Evolutionary conservation across 2,797 vertebrate species (phyloP), one percentile per base, ranked within the genome.

Genomic region (Microhierax caerulescens): DNA sequence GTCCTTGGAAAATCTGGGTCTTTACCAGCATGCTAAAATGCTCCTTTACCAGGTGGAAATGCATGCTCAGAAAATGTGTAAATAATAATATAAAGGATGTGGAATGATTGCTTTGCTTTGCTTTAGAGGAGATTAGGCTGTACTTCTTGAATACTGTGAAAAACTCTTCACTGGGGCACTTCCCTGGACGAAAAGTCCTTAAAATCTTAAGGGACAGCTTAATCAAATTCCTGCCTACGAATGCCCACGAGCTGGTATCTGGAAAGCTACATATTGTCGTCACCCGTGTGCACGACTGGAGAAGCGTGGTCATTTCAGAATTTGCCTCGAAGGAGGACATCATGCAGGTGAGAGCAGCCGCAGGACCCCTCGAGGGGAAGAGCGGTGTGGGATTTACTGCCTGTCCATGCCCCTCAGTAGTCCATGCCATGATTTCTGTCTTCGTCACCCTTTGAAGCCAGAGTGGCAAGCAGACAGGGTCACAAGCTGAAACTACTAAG

Each of bases 71-170:
- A 77, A 91, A n/a, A 51, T 23, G 18, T 13, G 7, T 34, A 23
- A 56, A 30, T 56, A 23, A 45, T 28, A 32, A 5, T 8, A 4
- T 5, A 20, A 65, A 23, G 10, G 11, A 10, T 23, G 43, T 11
- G 12, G 27, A 60, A 64, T 86, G 54, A 73, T 27, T 74, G 28
- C 18, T 84, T 72, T 60, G 19, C 45, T 82, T 81, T 88, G 8
- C 78, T 83, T 72, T 70, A 96, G 96, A 17, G 15, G 28, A 21
- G 5, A 0, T 19, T 0, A 36, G 0, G 5, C 1, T 7, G 0
- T 0, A 0, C 2, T 0, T 9, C 1, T 0, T 28, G 2, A 2
- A 1, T 1, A 0, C 0, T 4, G 0, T 39, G 11, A 20, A 13
- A 57, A 0, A 1, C 13, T 2, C 5, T 36, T 2, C 28, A 23